phyloP scores from a whole-genome alignment of 1,140 invertebrate species.

The Drosophila ananassae region DNA sequence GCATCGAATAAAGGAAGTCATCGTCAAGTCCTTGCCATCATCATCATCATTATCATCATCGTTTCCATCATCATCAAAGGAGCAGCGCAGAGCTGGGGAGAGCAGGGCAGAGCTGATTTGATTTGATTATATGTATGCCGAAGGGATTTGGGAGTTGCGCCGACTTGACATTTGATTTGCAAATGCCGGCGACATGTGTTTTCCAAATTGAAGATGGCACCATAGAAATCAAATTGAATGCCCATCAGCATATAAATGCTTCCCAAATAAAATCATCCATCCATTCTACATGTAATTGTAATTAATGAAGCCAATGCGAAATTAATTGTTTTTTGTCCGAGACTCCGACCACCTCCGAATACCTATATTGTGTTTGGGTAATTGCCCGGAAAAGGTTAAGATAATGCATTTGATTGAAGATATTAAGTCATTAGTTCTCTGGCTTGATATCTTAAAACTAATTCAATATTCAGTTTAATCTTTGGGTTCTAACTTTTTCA shows the following conservation, averaged over 20 bases:
- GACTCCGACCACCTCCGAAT: not conserved
- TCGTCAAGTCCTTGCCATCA: slow-evolving; percentile 29
- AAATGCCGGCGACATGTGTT: slow-evolving; percentile 50
- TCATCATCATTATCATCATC: slow-evolving; percentile 13
- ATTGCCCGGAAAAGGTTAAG: slow-evolving; percentile 5
- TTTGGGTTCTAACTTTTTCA: not conserved
- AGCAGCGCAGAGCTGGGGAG: not conserved
- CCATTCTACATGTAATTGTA: slow-evolving; percentile 6
- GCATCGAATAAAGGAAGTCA: slow-evolving; percentile 19
- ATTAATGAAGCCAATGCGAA: slow-evolving; percentile 23
- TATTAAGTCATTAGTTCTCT: not conserved
- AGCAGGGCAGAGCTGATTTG: slow-evolving; percentile 54
- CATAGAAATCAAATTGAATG: slow-evolving; percentile 46
- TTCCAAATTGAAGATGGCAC: slow-evolving; percentile 47
- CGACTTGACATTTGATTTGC: slow-evolving; percentile 32
- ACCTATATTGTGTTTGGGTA: slow-evolving; percentile 4
- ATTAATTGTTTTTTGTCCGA: slow-evolving; percentile 13
- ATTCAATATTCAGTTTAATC: not conserved
- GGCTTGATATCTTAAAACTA: not conserved
- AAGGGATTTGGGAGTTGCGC: slow-evolving; percentile 23
- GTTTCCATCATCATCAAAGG: slow-evolving; percentile 28
- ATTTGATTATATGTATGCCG: slow-evolving; percentile 43
- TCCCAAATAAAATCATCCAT: slow-evolving; percentile 13
- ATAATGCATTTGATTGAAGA: not conserved
- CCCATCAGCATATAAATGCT: slow-evolving; percentile 18